These are phyloP conservation scores for Acanthosepion esculentum DNA, from an alignment of 2,888 invertebrate species.

Conservation along the genomic window DNA sequence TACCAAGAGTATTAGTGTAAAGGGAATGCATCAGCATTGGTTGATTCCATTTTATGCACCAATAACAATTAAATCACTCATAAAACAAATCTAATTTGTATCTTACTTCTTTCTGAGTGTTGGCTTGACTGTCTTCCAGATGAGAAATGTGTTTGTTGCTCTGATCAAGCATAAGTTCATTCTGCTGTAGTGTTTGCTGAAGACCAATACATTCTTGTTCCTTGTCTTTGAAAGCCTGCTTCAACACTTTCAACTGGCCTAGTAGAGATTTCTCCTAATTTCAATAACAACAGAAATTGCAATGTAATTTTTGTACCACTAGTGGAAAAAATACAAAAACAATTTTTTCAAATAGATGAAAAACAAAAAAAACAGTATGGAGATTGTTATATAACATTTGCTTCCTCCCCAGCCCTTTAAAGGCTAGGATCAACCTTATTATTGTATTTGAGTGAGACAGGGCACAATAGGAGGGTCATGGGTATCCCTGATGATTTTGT, in stretches of 20 bases:
- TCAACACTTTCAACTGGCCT: conserved; percentile 56
- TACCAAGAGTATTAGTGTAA: too few species aligned
- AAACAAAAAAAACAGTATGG: too few species aligned
- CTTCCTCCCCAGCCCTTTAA: too few species aligned
- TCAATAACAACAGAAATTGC: neutral
- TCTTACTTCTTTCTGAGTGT: conserved; percentile 62
- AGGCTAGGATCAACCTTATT: too few species aligned
- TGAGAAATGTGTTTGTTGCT: conserved; percentile 60
- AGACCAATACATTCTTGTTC: conserved; percentile 59
- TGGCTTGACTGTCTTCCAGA: conserved; percentile 63
- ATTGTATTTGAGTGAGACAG: too few species aligned
- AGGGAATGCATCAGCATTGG: too few species aligned
- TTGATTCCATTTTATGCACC: too few species aligned
- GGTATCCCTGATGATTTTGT: too few species aligned
- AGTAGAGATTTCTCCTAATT: conserved; percentile 60
- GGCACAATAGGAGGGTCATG: too few species aligned
- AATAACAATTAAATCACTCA: neutral
- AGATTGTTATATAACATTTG: too few species aligned
- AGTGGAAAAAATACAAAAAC: neutral
- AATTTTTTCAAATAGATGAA: neutral
- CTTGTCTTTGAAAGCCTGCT: conserved; percentile 60
- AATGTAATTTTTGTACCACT: neutral
- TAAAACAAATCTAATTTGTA: neutral
- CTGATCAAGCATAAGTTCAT: conserved; percentile 64
- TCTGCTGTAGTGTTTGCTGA: conserved; percentile 61